These are phyloP conservation scores for Xanthorhoe spadicearia DNA, from an alignment of 2,888 invertebrate genomes.

Conservation along the genomic window DNA sequence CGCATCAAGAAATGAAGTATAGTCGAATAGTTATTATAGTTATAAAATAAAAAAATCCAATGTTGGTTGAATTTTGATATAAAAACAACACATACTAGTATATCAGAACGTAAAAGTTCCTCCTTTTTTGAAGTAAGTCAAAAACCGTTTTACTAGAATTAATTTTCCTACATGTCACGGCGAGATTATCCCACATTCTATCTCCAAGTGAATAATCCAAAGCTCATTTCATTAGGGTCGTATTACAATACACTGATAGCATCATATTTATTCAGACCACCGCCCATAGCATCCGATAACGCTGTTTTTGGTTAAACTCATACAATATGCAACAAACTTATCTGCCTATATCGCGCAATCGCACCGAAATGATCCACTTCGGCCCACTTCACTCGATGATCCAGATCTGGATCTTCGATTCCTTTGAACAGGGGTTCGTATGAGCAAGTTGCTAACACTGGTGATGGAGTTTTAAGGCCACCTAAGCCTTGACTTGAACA, in stretches of 20 bases:
- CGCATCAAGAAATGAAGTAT: too few species aligned
- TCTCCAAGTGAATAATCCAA: neutral
- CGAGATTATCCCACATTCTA: neutral
- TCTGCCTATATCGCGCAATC: conserved; percentile 29
- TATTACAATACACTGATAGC: conserved; percentile 14
- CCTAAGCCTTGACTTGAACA: too few species aligned
- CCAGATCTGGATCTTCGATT: too few species aligned
- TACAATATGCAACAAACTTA: conserved; percentile 40
- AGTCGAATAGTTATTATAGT: too few species aligned
- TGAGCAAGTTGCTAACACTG: too few species aligned
- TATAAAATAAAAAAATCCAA: too few species aligned
- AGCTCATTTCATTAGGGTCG: conserved; percentile 15
- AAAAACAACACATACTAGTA: too few species aligned
- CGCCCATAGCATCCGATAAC: conserved; percentile 20
- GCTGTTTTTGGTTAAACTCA: conserved; percentile 34
- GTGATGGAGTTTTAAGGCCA: too few species aligned
- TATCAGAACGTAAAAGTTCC: too few species aligned
- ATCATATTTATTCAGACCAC: conserved; percentile 25
- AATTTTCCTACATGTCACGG: neutral
- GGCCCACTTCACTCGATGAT: conserved; percentile 19
- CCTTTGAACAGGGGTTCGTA: too few species aligned
- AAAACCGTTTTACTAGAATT: neutral
- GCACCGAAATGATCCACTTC: conserved; percentile 29
- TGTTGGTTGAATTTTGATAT: too few species aligned
- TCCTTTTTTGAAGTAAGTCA: too few species aligned